Base-by-base conservation (phyloP, 2,888 invertebrate species). In the Eumacrocentrus americanus region DNA sequence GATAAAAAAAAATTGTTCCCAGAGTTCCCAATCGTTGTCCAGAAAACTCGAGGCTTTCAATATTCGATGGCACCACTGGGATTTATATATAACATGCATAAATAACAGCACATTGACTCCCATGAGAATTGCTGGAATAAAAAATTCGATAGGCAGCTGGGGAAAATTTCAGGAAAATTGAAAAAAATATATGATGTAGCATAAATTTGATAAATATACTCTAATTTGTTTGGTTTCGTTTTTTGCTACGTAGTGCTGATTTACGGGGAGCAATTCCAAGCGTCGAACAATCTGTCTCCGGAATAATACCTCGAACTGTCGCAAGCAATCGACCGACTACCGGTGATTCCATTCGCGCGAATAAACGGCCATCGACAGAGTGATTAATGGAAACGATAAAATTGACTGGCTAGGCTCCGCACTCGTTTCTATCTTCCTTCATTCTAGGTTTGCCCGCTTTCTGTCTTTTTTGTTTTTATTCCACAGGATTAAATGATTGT, bases 371-470 rank as follows among this genome's bases (percentile, higher is more conserved):
- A 53, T 57, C 52, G 58, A 60, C 60, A 57, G 47, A 48, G 57
- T 60, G 60, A 62, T 62, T 62, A 57, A 62, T 57, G 62, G 53
- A 56, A 57, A 47, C 47, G 62, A 62, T 62, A 60, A 62, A 62
- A 57, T 52, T 54, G 55, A 56, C 60, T 60, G 51, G 35, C 54
- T 58, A 60, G 50, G 29, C 46, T 38, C 29, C 44, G n/a, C n/a
- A n/a, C n/a, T 48, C 18, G 38, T 60, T 53, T 48, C 40, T 48
- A 20, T 53, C 25, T 35, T 40, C 59, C 12, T 40, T 48, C 59
- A 54, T 37, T 53, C 53, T 34, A n/a, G n/a, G 29, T 44, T 34
- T 14, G 14, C 25, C 16, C 40, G 38, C 40, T 44, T 47, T 59
- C 53, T 53, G 53, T 59, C 59, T 53, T 22, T 12, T 52, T 52